Base-by-base conservation (phyloP, 2,888 invertebrate species). In the Volucella inanis region DNA sequence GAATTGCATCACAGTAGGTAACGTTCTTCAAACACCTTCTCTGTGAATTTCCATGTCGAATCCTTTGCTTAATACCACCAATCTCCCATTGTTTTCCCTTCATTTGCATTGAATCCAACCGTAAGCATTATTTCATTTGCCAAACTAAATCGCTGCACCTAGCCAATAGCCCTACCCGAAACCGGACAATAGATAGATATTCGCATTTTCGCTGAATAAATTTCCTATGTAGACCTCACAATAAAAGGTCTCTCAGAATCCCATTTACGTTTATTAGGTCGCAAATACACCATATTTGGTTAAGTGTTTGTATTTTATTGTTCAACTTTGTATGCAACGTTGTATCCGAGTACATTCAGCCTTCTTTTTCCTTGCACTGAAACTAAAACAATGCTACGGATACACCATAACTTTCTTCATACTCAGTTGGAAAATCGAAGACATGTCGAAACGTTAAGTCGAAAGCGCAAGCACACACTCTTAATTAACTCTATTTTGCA, bases 401-500 rank as follows among this genome's bases (percentile, higher is more conserved):
- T 31, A 31, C 31, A 31, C 31, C 50, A 57, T 57, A 67, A 59
- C 75, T 67, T 47, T 55, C 55, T 22, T 31, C 31, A 31, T 31
- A 6, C 6, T 65, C 49, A 71, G 71, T 71, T 71, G 57, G 65
- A 38, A 71, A 64, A 78, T 64, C 49, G 64, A 79, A 52, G 43
- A 64, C 78, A 65, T 67, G n/a, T 45, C 61, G 18, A 22, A 22
- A 2, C 18, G 18, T 22, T 22, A 3, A 22, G 18, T 1, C 18
- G 61, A 65, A 49, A 84, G 59, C 6, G 31, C 31, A 6, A 31
- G 31, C 31, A 31, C 59, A 70, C 62, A 64, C 39, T 75, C 57
- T 85, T 68, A 85, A 81, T 85, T 85, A 68, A 81, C 76, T 72
- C 81, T 68, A 72, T 76, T 80, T 45, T 43, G 62, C 67, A 50